phyloP scores from a whole-genome alignment of 2,113 vertebrate species.

The Pituophis catenifer region DNA sequence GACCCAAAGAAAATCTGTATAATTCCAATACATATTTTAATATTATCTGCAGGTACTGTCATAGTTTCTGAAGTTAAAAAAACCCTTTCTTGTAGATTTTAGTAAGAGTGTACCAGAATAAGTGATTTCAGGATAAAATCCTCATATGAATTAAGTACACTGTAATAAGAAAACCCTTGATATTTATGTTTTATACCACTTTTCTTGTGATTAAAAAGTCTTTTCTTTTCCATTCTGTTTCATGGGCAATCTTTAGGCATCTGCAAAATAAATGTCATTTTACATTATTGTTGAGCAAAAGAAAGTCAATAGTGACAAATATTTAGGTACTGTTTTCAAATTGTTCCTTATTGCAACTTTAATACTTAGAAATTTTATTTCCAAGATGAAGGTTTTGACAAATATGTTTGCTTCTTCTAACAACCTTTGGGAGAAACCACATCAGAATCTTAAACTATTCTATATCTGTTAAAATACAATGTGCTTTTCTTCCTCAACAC shows the following conservation, averaged over 20 bases:
- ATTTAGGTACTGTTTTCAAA: background rate
- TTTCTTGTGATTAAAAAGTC: background rate
- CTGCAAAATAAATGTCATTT: constrained; percentile 36
- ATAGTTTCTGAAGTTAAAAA: background rate
- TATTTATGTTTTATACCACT: constrained; percentile 6
- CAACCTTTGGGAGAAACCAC: background rate
- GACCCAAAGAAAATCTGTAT: background rate
- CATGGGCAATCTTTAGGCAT: constrained; percentile 26
- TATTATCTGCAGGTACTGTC: background rate
- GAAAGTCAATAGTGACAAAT: background rate
- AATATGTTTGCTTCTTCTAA: background rate
- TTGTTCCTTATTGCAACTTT: background rate
- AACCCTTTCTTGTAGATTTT: background rate
- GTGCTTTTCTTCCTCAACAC: background rate
- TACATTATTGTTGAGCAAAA: background rate
- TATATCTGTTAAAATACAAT: background rate
- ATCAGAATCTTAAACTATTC: background rate
- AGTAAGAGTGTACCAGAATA: background rate
- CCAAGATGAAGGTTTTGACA: background rate
- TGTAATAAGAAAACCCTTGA: constrained; percentile 24
- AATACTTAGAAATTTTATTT: background rate
- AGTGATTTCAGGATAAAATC: background rate
- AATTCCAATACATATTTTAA: background rate
- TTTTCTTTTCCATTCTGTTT: constrained; percentile 25
- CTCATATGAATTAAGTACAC: constrained; percentile 6